Evolutionary conservation across 1,140 invertebrate species (phyloP).

Genomic region (Drosophila bocqueti): DNA sequence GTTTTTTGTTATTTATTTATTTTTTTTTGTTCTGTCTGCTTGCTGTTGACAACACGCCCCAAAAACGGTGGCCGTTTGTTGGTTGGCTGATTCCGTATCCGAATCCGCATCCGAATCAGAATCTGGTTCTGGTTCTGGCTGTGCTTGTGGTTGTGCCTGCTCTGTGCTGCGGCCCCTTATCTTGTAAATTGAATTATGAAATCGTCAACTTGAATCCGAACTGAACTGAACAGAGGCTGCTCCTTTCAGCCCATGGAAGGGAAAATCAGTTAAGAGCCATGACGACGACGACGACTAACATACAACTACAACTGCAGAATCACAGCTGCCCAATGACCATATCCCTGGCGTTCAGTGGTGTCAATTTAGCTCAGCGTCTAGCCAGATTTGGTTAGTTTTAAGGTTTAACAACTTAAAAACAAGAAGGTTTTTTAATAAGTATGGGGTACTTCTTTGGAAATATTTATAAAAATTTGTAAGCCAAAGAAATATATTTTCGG

Average conservation of each 20-base stretch:
- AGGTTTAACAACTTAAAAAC: too few relatives aligned
- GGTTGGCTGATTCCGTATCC: slow-evolving; percentile 48
- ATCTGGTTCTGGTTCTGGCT: slow-evolving; percentile 39
- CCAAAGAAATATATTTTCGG: not conserved
- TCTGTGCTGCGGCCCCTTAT: slow-evolving; percentile 61
- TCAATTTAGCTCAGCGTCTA: not conserved
- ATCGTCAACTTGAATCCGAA: slow-evolving; percentile 79
- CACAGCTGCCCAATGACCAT: slow-evolving; percentile 76
- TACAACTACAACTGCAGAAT: slow-evolving; percentile 29
- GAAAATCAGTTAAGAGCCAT: slow-evolving; percentile 80
- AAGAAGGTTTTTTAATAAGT: not conserved
- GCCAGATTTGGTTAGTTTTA: too few relatives aligned
- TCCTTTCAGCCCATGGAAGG: slow-evolving; percentile 74
- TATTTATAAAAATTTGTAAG: not conserved
- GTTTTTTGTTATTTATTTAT: not conserved
- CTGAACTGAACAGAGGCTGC: slow-evolving; percentile 66
- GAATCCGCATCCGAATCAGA: slow-evolving; percentile 22
- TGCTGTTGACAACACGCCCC: slow-evolving; percentile 71
- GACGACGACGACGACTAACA: slow-evolving; percentile 56
- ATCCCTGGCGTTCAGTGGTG: slow-evolving; percentile 23
- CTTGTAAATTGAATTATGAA: slow-evolving; percentile 84
- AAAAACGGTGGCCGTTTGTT: slow-evolving; percentile 57
- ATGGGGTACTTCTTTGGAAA: too few relatives aligned
- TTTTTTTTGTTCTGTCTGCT: slow-evolving; percentile 39
- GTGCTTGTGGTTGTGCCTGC: slow-evolving; percentile 18